Conservation (phyloP, 2,113 vertebrate species). For the Circaetus gallicus region DNA sequence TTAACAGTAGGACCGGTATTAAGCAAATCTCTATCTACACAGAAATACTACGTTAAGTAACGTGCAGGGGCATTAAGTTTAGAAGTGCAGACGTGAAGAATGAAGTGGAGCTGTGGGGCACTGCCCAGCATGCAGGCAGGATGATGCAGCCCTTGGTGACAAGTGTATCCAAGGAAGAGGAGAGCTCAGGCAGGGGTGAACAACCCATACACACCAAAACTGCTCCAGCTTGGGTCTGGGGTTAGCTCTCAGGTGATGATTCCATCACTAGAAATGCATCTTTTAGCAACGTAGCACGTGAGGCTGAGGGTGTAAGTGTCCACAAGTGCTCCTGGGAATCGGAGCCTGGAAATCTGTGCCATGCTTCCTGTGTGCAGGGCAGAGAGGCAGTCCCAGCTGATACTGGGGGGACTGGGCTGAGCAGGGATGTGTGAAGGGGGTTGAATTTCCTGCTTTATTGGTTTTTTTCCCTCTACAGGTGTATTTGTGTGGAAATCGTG, state of each 20-base stretch:
- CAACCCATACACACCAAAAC: fast-evolving
- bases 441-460: neutral
- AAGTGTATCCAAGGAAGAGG: fast-evolving
- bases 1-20: neutral
- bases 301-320: neutral
- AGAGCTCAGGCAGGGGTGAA: neutral
- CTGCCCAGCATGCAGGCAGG: neutral
- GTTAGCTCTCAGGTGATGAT: neutral
- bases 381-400: neutral
- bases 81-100: neutral
- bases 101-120: neutral
- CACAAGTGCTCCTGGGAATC: neutral
- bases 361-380: neutral
- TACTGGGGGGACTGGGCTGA: neutral
- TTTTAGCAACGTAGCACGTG: fast-evolving
- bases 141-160: fast-evolving
- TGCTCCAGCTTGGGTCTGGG: too few species aligned
- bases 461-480: fast-evolving
- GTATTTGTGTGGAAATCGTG: neutral
- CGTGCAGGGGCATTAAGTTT: neutral
- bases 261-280: neutral
- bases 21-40: neutral
- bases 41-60: neutral
- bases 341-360: neutral
- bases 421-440: neutral